Evolutionary conservation across 2,113 vertebrate species (phyloP).

Genomic region (Tenebrosternarchus preto): DNA sequence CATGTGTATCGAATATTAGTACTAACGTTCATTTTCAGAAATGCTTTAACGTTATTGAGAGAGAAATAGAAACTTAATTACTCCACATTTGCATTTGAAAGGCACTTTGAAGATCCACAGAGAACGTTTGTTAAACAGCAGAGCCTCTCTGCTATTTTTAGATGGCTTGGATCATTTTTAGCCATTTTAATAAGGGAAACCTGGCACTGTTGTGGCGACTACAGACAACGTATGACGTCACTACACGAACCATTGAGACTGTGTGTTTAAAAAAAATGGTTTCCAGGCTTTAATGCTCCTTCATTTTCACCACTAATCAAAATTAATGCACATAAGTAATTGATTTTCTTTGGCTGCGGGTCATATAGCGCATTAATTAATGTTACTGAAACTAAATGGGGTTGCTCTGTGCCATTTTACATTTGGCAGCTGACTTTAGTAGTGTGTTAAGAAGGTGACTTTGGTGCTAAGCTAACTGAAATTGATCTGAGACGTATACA

Average conservation of each 20-base stretch:
- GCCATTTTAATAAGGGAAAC: neutral
- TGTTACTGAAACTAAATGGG: conserved; percentile 34
- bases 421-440: neutral
- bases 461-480: conserved; percentile 19
- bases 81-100: conserved; percentile 6
- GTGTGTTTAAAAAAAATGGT: too few relatives aligned
- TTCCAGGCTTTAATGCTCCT: neutral
- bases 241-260: neutral
- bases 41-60: neutral
- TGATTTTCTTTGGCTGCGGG: conserved; percentile 32
- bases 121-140: neutral
- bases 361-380: conserved; percentile 39
- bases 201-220: neutral
- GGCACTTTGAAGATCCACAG: neutral
- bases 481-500: conserved; percentile 15
- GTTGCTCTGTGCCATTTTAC: conserved; percentile 26
- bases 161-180: neutral
- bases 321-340: conserved; percentile 28
- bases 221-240: neutral
- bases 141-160: neutral
- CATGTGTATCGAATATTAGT: neutral
- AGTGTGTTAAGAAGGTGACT: conserved; percentile 21
- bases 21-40: neutral
- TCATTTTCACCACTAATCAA: conserved; percentile 21
- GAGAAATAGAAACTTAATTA: neutral